Base-by-base conservation (phyloP, 2,888 invertebrate genomes). In the Cyaniris semiargus region DNA sequence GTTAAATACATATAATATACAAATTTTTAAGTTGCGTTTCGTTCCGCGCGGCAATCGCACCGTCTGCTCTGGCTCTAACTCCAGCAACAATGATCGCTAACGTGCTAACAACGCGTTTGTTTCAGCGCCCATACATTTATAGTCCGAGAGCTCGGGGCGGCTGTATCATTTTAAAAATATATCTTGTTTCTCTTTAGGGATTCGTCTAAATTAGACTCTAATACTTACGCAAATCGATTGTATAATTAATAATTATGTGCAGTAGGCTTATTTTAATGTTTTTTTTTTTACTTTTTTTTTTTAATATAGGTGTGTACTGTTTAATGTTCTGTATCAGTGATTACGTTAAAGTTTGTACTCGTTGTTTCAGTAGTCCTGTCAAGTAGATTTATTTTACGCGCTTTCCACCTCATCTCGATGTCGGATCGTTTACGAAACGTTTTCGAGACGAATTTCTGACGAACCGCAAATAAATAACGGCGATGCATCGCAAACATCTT, bases 31-130 rank as follows among this genome's bases (percentile, higher is more conserved):
- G n/a, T n/a, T 74, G 23, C 15, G 86, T 89, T 87, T 91, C 90
- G 89, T 87, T 87, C 88, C 66, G 66, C 66, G 66, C 27, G 27
- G 10, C 18, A 27, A 66, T 15, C 66, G 66, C 66, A 15, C 18
- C 66, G 66, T 66, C 66, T 66, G 66, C 18, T 31, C 66, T 5
- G 1, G 27, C 23, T 27, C 27, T 89, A 87, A 88, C 89, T 87
- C 83, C 82, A 83, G 83, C 86, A 87, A 86, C 83, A 84, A 83
- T 86, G 84, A 87, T 87, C 87, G 89, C 89, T 86, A 88, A 87
- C 87, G 86, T 85, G 84, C 86, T 85, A 87, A 90, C 88, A 90
- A 90, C 89, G 87, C 86, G 86, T 88, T 87, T 88, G 85, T 89
- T 89, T 85, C 83, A 86, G 84, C 82, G 81, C 82, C 80, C 84